Base-by-base conservation (phyloP, 2,797 vertebrate species). In the Pangasius macronema region DNA sequence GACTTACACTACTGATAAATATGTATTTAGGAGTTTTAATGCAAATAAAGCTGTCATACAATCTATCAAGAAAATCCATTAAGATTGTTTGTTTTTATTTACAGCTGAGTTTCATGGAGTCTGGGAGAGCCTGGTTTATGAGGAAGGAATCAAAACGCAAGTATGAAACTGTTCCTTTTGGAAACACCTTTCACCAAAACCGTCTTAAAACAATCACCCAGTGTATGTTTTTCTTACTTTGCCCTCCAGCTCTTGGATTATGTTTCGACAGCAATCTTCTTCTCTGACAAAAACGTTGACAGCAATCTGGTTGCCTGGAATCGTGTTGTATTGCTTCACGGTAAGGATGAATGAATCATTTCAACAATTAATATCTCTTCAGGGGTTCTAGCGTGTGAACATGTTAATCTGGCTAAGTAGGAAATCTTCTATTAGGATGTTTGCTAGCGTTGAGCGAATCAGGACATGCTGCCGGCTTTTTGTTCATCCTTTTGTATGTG, bases 71-170 rank as follows among this genome's bases (percentile, higher is more conserved):
- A 27, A 59, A 59, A 59, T 80, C 18, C 0, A n/a, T 82, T 82
- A 4, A 30, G n/a, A 65, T 22, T 72, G 5, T 85, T 18, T 70
- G 6, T 85, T 80, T 81, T 68, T 68, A 27, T 67, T 91, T 92
- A 51, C 93, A 99, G 99, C 92, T 93, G 97, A 99, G 91, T 98
- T 99, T 92, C 97, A 99, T 5, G 97, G 98, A 63, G 96, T 99
- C 70, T 99, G 99, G 99, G 98, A 99, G 89, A 99, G 97, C 92
- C 95, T 99, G 73, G 94, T 99, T 27, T 99, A 99, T 90, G 99
- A 99, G 0, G 92, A 83, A 85, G 96, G 97, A 91, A 94, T 99
- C 72, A 99, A 99, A 95, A 95, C 95, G n/a, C 96, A 99, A 2
- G 99, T 99, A 95, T 95, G 85, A 84, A 53, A 39, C 57, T 3